Percentiles rank a stretch among this genome's conserved stretches.
phyloP scores from a whole-genome alignment of 2,797 vertebrate genomes.

The Tarsius wallacei region DNA sequence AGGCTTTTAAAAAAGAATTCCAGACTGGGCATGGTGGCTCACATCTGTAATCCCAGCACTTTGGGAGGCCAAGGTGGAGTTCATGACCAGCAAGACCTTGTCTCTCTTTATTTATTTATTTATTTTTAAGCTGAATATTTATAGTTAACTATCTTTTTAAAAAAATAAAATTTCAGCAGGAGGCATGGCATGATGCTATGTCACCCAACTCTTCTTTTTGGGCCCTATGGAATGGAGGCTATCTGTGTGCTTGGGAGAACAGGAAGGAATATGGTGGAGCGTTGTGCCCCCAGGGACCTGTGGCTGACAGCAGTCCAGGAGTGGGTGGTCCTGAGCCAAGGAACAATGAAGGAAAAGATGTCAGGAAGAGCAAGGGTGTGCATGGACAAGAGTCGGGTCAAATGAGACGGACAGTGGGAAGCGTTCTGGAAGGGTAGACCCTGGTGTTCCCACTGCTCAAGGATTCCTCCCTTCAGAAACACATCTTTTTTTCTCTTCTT shows the following conservation, averaged over 20 bases:
- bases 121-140: too few species aligned
- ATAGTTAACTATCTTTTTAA: background rate
- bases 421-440: background rate
- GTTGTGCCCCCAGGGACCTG: background rate
- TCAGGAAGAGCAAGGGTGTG: background rate
- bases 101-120: too few species aligned
- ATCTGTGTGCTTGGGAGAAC: background rate
- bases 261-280: background rate
- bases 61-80: background rate
- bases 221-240: background rate
- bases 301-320: background rate
- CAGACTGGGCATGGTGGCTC: background rate
- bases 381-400: background rate
- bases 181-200: background rate
- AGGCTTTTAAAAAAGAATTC: background rate
- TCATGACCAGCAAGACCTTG: background rate
- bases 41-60: background rate
- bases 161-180: background rate
- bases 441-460: background rate
- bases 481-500: background rate
- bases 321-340: background rate
- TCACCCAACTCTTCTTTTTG: background rate
- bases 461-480: constrained; percentile 39
- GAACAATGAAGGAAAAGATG: background rate
- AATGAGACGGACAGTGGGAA: background rate